Conservation (phyloP, 2,113 vertebrate species). For the Perca flavescens region DNA sequence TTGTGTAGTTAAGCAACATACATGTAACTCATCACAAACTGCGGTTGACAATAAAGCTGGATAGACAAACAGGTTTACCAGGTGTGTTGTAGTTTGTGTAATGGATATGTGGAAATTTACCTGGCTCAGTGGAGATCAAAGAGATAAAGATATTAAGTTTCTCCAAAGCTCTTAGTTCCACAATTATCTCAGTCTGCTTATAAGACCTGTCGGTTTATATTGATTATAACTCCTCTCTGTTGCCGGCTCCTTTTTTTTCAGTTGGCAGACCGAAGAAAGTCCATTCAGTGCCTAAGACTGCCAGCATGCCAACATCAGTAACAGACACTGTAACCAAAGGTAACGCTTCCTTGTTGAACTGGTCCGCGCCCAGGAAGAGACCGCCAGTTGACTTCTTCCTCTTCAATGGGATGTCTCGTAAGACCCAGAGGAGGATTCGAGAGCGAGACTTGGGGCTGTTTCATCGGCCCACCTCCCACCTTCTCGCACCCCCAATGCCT, state of each 20-base stretch:
- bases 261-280: slow-evolving; percentile 87
- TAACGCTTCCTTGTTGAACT: slow-evolving; percentile 86
- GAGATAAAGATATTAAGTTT: slow-evolving; percentile 62
- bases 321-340: slow-evolving; percentile 80
- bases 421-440: slow-evolving; percentile 84
- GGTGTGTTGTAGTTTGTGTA: slow-evolving; percentile 62
- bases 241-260: slow-evolving; percentile 37
- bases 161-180: slow-evolving; percentile 44
- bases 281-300: slow-evolving; percentile 83
- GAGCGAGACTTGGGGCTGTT: slow-evolving; percentile 86
- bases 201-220: slow-evolving; percentile 41
- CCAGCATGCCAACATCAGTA: slow-evolving; percentile 39
- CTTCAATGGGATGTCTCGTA: slow-evolving; percentile 89
- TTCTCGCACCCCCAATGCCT: slow-evolving; percentile 69
- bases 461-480: slow-evolving; percentile 82
- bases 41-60: slow-evolving; percentile 26
- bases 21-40: slow-evolving; percentile 47
- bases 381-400: slow-evolving; percentile 91
- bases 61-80: slow-evolving; percentile 62
- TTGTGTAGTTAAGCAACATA: slow-evolving; percentile 42
- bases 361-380: slow-evolving; percentile 88
- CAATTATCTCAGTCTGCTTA: slow-evolving; percentile 53
- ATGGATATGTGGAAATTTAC: slow-evolving; percentile 59
- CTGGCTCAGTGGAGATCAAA: slow-evolving; percentile 57
- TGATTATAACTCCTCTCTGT: slow-evolving; percentile 43